Percentiles rank a stretch among this genome's conserved stretches.
Conservation (phyloP, 2,797 vertebrate species). For the Galaxias olidus region DNA sequence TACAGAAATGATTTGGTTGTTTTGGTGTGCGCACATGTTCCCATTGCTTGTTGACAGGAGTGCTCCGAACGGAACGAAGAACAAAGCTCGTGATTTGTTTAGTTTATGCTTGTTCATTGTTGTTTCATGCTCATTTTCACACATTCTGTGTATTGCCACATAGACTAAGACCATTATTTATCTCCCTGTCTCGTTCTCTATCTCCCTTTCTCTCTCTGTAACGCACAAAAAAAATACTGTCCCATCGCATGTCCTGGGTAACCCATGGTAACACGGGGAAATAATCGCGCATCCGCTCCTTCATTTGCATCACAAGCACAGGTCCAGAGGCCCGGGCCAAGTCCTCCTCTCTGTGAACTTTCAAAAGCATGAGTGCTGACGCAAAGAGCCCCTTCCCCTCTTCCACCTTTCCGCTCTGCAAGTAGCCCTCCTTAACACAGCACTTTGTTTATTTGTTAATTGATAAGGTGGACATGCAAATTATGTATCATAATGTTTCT, state of each 20-base stretch:
- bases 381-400: conserved; percentile 23
- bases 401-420: background rate
- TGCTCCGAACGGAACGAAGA: too few relatives aligned
- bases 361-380: conserved; percentile 20
- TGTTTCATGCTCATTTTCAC: too few relatives aligned
- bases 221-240: conserved; percentile 12
- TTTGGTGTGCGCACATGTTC: too few relatives aligned
- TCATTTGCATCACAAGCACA: conserved; percentile 67
- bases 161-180: background rate
- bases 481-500: conserved; percentile 20
- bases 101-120: too few relatives aligned
- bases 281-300: conserved; percentile 54
- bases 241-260: conserved; percentile 55
- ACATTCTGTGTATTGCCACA: too few relatives aligned
- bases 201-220: background rate
- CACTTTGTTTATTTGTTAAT: conserved; percentile 33
- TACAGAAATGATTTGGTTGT: too few relatives aligned
- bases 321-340: conserved; percentile 29
- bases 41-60: too few relatives aligned
- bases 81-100: too few relatives aligned
- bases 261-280: conserved; percentile 60
- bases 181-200: background rate
- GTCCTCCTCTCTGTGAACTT: conserved; percentile 27
- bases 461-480: conserved; percentile 40
- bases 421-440: conserved; percentile 37